Evolutionary conservation across 2,888 invertebrate genomes (phyloP).

Genomic region (Himalopsyche kuldschensis): DNA sequence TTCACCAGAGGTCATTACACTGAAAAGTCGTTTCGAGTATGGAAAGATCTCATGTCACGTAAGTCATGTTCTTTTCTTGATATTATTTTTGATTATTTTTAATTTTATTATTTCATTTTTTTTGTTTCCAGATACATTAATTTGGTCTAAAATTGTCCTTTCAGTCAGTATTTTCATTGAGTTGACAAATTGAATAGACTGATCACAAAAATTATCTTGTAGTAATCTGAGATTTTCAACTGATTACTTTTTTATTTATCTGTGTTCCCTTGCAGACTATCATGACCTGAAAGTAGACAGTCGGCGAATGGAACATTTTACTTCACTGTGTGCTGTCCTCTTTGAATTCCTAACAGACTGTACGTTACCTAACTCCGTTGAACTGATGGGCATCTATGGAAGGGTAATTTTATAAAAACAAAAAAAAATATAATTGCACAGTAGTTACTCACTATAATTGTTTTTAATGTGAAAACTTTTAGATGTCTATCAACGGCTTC

Average conservation of each 20-base stretch:
- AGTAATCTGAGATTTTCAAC: not conserved
- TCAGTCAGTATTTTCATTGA: too few relatives aligned
- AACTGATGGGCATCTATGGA: slow-evolving; percentile 84
- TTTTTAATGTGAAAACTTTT: slow-evolving; percentile 42
- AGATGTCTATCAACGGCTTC: slow-evolving; percentile 90
- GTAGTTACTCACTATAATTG: not conserved
- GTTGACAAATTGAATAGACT: not conserved
- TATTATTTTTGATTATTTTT: too few relatives aligned
- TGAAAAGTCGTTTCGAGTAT: slow-evolving; percentile 70
- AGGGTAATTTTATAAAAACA: slow-evolving; percentile 61
- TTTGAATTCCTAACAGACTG: slow-evolving; percentile 70
- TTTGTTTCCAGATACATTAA: too few relatives aligned
- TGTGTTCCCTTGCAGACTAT: slow-evolving; percentile 65
- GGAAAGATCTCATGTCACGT: slow-evolving; percentile 91
- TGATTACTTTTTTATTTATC: slow-evolving; percentile 4
- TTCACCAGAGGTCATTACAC: slow-evolving; percentile 69
- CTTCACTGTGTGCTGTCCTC: slow-evolving; percentile 71
- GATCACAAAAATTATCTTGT: not conserved
- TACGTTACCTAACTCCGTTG: slow-evolving; percentile 72
- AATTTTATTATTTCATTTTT: too few relatives aligned
- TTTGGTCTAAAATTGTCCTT: too few relatives aligned
- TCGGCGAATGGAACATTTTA: slow-evolving; percentile 77
- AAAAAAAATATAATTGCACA: not conserved
- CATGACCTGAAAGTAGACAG: slow-evolving; percentile 75
- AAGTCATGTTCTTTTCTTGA: slow-evolving; percentile 47